phyloP scores from a whole-genome alignment of 2,888 invertebrate species.

The Synanthedon myopaeformis region DNA sequence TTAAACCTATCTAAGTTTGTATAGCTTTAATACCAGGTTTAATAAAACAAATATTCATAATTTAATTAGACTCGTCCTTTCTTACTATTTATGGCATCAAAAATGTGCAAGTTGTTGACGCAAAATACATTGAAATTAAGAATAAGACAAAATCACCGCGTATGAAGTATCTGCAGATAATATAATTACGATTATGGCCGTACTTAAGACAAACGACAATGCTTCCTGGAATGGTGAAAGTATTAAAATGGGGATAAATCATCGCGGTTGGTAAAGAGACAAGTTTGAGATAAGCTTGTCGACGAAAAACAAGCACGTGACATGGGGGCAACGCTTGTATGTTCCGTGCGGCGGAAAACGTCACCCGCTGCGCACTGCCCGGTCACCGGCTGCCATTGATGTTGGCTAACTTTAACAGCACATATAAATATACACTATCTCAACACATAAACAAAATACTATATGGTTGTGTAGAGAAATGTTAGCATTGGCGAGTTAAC shows the following conservation, averaged over 20 bases:
- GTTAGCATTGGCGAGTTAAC: no score
- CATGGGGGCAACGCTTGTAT: constrained; percentile 19
- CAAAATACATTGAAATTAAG: constrained; percentile 1
- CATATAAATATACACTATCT: no score
- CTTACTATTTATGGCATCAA: no score
- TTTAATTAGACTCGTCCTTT: no score
- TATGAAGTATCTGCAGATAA: constrained; percentile 2
- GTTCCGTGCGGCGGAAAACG: constrained; percentile 17
- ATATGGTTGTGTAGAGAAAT: no score
- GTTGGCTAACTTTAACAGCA: neutral
- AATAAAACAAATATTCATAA: no score
- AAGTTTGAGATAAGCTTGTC: constrained; percentile 45
- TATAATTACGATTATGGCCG: constrained; percentile 27
- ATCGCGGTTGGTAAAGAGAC: constrained; percentile 37
- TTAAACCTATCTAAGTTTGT: no score
- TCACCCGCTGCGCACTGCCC: constrained; percentile 23
- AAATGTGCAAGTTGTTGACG: neutral
- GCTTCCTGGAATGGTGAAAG: constrained; percentile 46
- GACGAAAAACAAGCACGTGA: constrained; percentile 33
- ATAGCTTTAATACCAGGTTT: no score
- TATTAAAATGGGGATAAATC: constrained; percentile 50
- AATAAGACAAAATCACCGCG: constrained; percentile 6
- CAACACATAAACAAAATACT: no score
- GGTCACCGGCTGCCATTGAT: constrained; percentile 5
- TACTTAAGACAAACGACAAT: constrained; percentile 42